phyloP scores from a whole-genome alignment of 2,113 vertebrate species.

The Charina bottae region DNA sequence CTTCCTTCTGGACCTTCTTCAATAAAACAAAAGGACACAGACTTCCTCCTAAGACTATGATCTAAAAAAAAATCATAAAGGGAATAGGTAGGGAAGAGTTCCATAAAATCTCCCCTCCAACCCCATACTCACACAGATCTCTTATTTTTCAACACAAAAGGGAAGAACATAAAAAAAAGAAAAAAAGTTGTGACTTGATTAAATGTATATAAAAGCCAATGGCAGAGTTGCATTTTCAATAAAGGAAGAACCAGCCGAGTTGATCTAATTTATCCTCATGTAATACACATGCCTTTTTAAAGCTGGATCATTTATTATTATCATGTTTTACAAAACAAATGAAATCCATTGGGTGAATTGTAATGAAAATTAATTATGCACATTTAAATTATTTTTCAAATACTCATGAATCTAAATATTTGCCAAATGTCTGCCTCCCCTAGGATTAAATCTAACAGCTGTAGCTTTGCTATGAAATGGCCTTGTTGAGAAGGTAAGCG shows the following conservation, averaged over 20 bases:
- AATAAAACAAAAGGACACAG: background rate
- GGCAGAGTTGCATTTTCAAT: background rate
- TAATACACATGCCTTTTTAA: background rate
- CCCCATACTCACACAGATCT: background rate
- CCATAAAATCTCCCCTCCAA: background rate
- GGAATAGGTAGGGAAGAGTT: background rate
- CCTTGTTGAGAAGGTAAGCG: background rate
- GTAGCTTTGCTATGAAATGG: background rate
- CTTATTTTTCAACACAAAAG: background rate
- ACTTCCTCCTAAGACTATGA: background rate
- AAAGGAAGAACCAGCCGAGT: too few species aligned
- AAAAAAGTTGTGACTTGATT: background rate
- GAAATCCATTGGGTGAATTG: background rate
- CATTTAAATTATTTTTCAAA: background rate
- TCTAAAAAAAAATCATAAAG: background rate
- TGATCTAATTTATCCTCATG: background rate
- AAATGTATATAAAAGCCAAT: background rate
- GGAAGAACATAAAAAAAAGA: background rate
- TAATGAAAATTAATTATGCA: background rate
- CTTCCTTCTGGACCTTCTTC: background rate
- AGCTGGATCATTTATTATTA: background rate
- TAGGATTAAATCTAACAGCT: background rate
- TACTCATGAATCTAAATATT: background rate
- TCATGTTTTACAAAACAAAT: constrained; percentile 2
- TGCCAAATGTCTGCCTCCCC: fast-evolving